Conservation (phyloP, 2,888 invertebrate genomes). For the Seira sanloemensis region DNA sequence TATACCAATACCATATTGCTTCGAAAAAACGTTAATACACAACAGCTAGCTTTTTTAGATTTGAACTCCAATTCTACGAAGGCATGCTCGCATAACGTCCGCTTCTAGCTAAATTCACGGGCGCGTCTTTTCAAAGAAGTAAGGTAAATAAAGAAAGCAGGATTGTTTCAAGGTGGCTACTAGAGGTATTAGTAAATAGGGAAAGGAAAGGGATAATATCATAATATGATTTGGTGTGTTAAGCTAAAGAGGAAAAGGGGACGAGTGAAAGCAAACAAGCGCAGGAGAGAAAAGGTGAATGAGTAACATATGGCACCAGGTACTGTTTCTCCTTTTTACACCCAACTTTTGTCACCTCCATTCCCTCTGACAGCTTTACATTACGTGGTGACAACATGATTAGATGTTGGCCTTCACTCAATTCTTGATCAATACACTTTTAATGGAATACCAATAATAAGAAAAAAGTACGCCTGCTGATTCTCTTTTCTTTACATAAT, state of each 20-base stretch:
- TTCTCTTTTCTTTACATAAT: too few relatives aligned
- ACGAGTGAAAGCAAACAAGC: background rate
- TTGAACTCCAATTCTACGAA: too few relatives aligned
- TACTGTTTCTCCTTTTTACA: conserved; percentile 29
- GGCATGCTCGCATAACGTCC: too few relatives aligned
- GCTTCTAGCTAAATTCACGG: too few relatives aligned
- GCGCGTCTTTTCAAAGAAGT: background rate
- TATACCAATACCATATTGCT: too few relatives aligned
- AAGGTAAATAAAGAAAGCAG: background rate
- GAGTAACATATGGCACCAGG: conserved; percentile 63
- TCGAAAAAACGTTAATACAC: too few relatives aligned
- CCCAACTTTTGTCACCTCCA: conserved; percentile 4
- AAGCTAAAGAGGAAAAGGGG: background rate
- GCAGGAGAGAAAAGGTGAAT: conserved; percentile 23
- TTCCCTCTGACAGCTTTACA: conserved; percentile 40
- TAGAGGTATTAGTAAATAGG: too few relatives aligned
- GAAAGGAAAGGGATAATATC: background rate
- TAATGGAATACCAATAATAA: conserved; percentile 46
- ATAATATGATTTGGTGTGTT: background rate
- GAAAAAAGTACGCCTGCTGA: background rate
- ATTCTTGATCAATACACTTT: conserved; percentile 40
- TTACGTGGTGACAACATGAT: conserved; percentile 60
- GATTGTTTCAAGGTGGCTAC: conserved; percentile 8
- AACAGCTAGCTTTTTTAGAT: too few relatives aligned
- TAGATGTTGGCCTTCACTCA: conserved; percentile 55